Percentiles rank a stretch among this genome's conserved stretches.
Conservation (phyloP, 2,113 vertebrate species). For the Mormyrus lacerda region DNA sequence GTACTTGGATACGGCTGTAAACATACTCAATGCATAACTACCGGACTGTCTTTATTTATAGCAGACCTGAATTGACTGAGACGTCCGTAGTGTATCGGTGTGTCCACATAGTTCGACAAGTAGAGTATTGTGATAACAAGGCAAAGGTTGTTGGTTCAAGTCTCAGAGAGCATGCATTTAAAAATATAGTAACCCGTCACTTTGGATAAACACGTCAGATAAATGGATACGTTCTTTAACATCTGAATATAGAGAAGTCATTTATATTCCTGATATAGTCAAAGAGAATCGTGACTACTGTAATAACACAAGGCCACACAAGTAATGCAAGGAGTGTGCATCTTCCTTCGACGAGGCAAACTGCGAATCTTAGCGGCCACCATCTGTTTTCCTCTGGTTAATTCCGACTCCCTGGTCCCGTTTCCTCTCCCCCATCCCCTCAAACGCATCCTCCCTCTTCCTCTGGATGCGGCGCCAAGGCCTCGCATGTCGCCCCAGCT, state of each 20-base stretch:
- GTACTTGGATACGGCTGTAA: background rate
- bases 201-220: background rate
- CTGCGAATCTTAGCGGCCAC: constrained; percentile 6
- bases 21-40: background rate
- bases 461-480: background rate
- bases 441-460: background rate
- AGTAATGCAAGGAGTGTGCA: background rate
- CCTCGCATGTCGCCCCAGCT: background rate
- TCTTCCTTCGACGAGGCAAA: background rate
- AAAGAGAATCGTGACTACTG: background rate
- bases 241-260: background rate
- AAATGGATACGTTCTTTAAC: background rate
- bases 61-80: background rate
- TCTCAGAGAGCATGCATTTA: background rate
- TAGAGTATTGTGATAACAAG: background rate
- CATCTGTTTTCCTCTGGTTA: constrained; percentile 27
- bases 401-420: background rate
- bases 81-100: background rate
- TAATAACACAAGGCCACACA: background rate
- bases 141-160: background rate
- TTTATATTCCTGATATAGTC: background rate
- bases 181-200: background rate
- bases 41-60: background rate
- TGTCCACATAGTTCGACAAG: background rate
- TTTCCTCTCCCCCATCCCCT: background rate